Percentiles rank a stretch among this genome's conserved stretches.
phyloP scores from a whole-genome alignment of 2,888 invertebrate species.

The Euzophera pinguis region DNA sequence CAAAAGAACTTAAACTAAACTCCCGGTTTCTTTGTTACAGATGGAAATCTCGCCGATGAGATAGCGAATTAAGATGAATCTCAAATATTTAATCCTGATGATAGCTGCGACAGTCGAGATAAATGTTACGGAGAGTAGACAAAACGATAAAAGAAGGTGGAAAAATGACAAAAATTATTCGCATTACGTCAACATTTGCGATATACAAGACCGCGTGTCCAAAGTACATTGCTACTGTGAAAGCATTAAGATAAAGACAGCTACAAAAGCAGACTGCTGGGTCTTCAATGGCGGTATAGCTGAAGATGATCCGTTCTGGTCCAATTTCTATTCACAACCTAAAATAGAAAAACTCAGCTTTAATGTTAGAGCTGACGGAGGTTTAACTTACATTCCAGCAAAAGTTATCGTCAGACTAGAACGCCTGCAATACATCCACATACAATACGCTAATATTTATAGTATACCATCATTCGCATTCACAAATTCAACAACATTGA shows the following conservation, averaged over 20 bases:
- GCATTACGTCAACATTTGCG: slow-evolving; percentile 78
- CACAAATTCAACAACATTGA: slow-evolving; percentile 84
- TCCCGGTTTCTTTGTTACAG: slow-evolving; percentile 62
- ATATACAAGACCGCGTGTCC: slow-evolving; percentile 74
- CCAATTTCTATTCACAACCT: slow-evolving; percentile 85
- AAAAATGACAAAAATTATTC: slow-evolving; percentile 68
- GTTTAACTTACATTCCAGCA: slow-evolving; percentile 85
- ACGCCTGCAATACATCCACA: slow-evolving; percentile 83
- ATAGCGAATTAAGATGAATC: slow-evolving; percentile 62
- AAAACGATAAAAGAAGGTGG: slow-evolving; percentile 70
- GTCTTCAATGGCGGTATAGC: slow-evolving; percentile 85
- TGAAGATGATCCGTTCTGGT: slow-evolving; percentile 87
- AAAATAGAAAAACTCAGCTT: slow-evolving; percentile 85
- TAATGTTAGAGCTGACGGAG: slow-evolving; percentile 84
- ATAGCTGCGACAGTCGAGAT: slow-evolving; percentile 71
- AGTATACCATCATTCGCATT: slow-evolving; percentile 87
- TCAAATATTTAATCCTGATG: slow-evolving; percentile 71
- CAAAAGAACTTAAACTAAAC: slow-evolving; percentile 12
- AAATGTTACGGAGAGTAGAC: slow-evolving; percentile 70
- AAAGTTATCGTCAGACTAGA: slow-evolving; percentile 84
- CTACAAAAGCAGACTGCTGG: slow-evolving; percentile 88
- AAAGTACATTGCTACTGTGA: slow-evolving; percentile 85
- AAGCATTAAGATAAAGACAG: slow-evolving; percentile 74
- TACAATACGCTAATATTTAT: slow-evolving; percentile 86
- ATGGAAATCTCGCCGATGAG: slow-evolving; percentile 53